Base-by-base conservation (phyloP, 2,888 invertebrate genomes). In the Phorcus lineatus region DNA sequence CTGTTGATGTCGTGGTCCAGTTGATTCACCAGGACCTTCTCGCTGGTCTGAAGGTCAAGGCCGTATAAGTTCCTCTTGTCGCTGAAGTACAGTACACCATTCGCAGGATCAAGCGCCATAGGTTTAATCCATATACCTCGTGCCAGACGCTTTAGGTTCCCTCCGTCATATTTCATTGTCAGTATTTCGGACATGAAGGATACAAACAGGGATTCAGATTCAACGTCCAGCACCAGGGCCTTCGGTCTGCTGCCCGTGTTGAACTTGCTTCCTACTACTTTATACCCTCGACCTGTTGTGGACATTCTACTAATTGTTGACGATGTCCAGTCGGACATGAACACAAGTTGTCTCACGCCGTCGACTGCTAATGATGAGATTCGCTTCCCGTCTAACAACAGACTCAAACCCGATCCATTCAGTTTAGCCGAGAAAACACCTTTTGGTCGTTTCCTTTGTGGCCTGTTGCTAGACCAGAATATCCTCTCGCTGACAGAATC, bases 1-100 rank as follows among this genome's bases (percentile, higher is more conserved):
- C 31, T 19, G 40, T 70, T 70, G n/a, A 31, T n/a, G 19, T 19
- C 40, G 36, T 70, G 40, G 31, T 70, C 40, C n/a, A 70, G 31
- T 36, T 70, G 70, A 11, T 70, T 36, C 70, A 70, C 70, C 70
- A 70, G 31, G 11, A n/a, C 70, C 70, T 40, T 70, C 40, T 70
- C 3, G 19, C 19, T 70, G 13, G 36, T 19, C 6, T 28, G 13
- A 31, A 70, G n/a, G 19, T 70, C 36, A 28, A 70, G 11, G 19
- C 70, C 11, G 31, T n/a, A 70, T 19, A 70, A 40, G 36, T 70
- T 70, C 36, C 36, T 17, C 19, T 40, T 36, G 19, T 70, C 70
- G 70, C 31, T 70, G 70, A 17, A 70, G 70, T 70, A 70, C 11
- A 70, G 36, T 4, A 40, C 31, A 19, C 70, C 70, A 70, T 40